These are phyloP conservation scores for Steinernema carpocapsae DNA, from an alignment of 2,888 invertebrate genomes.

Conservation along the genomic window DNA sequence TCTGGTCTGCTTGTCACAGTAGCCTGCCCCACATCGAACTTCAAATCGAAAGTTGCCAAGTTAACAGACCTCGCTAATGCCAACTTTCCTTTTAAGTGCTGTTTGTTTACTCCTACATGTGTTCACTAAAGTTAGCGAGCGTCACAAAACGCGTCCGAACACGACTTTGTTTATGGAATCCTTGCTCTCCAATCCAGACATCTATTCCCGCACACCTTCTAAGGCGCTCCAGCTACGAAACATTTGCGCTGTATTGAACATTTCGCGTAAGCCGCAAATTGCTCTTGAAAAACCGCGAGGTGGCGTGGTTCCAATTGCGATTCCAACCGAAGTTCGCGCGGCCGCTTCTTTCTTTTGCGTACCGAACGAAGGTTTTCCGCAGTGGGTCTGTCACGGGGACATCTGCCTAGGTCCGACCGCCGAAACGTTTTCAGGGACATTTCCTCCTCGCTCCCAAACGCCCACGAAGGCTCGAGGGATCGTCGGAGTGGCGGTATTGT, in stretches of 20 bases:
- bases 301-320: slow-evolving; percentile 23
- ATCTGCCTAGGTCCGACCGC: not conserved
- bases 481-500: no score
- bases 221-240: not conserved
- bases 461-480: not conserved
- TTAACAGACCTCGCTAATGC: no score
- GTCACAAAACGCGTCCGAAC: no score
- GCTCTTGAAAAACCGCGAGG: slow-evolving; percentile 15
- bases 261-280: slow-evolving; percentile 34
- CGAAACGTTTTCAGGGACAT: not conserved
- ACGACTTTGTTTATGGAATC: no score
- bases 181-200: not conserved
- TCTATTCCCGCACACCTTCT: not conserved
- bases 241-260: slow-evolving; percentile 8
- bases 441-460: no score
- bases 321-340: not conserved
- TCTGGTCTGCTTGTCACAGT: no score
- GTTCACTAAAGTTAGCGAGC: no score
- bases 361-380: not conserved
- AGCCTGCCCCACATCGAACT: no score
- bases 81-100: not conserved
- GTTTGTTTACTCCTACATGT: not conserved
- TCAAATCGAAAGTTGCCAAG: no score
- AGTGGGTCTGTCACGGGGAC: not conserved
- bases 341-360: not conserved